These are phyloP conservation scores for Nemotelus nigrinus DNA, from an alignment of 2,888 invertebrate species.

Conservation along the genomic window DNA sequence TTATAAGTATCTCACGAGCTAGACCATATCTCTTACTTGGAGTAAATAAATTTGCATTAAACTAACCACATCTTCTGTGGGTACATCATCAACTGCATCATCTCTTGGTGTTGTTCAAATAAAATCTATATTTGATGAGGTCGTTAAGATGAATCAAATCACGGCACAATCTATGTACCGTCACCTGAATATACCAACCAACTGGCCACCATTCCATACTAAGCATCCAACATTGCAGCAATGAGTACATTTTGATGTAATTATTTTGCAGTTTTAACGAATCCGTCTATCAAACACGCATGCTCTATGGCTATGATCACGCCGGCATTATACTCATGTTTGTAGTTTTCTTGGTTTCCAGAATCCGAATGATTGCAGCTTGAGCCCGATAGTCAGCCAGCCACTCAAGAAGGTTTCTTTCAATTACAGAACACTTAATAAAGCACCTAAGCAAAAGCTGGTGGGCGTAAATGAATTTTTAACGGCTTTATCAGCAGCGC, in stretches of 20 bases:
- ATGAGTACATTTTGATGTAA: slow-evolving; percentile 40
- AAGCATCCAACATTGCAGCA: background rate
- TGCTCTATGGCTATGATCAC: background rate
- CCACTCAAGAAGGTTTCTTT: slow-evolving; percentile 37
- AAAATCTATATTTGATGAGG: slow-evolving; percentile 27
- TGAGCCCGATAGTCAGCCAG: background rate
- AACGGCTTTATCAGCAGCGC: slow-evolving; percentile 46
- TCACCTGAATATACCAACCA: background rate
- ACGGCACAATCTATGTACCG: slow-evolving; percentile 13
- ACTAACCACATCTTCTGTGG: background rate
- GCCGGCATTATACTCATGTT: background rate
- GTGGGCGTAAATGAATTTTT: slow-evolving; percentile 50
- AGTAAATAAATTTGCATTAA: slow-evolving; percentile 28
- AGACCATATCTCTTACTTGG: background rate
- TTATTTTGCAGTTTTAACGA: slow-evolving; percentile 45
- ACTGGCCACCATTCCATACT: slow-evolving; percentile 13
- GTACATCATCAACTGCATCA: background rate
- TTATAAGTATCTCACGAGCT: slow-evolving; percentile 33
- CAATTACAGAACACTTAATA: slow-evolving; percentile 45
- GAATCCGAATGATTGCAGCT: slow-evolving; percentile 11
- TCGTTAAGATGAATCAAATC: slow-evolving; percentile 43
- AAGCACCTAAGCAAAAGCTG: slow-evolving; percentile 31
- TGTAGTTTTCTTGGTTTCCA: slow-evolving; percentile 4
- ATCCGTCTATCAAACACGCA: slow-evolving; percentile 17
- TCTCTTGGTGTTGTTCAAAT: background rate